Percentiles rank a stretch among this genome's conserved stretches.
phyloP scores from a whole-genome alignment of 2,797 vertebrate species.

The Loriculus beryllinus region DNA sequence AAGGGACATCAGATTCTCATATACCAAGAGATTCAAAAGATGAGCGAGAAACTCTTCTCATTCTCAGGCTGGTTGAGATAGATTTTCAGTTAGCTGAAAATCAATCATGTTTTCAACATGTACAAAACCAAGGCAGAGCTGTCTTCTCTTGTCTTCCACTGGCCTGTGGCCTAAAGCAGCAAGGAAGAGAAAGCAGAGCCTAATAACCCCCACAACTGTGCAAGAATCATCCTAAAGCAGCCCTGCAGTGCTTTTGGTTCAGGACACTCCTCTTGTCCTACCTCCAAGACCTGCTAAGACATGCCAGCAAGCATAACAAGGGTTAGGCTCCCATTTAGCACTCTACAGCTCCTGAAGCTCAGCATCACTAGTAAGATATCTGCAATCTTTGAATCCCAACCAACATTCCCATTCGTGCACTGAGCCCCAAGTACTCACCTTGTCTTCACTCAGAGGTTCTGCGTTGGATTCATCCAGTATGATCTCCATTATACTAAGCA shows the following conservation, averaged over 20 bases:
- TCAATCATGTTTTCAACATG: constrained; percentile 30
- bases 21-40: not conserved
- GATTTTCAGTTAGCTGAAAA: not conserved
- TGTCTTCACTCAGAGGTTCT: constrained; percentile 94
- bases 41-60: not conserved
- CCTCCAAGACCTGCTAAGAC: constrained; percentile 7
- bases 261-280: not conserved
- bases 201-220: not conserved
- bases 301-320: not conserved
- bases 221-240: not conserved
- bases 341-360: not conserved
- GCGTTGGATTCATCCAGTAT: constrained; percentile 98
- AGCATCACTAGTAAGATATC: not conserved
- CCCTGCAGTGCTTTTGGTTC: not conserved
- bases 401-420: not conserved
- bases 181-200: not conserved
- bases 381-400: not conserved
- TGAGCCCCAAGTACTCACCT: constrained; percentile 73
- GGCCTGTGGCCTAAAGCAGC: constrained; percentile 15
- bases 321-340: not conserved
- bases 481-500: constrained; percentile 99
- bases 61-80: not conserved
- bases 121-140: not conserved
- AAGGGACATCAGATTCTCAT: not conserved
- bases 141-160: constrained; percentile 20